Conservation (phyloP, 2,113 vertebrate genomes). For the Vidua chalybeata region DNA sequence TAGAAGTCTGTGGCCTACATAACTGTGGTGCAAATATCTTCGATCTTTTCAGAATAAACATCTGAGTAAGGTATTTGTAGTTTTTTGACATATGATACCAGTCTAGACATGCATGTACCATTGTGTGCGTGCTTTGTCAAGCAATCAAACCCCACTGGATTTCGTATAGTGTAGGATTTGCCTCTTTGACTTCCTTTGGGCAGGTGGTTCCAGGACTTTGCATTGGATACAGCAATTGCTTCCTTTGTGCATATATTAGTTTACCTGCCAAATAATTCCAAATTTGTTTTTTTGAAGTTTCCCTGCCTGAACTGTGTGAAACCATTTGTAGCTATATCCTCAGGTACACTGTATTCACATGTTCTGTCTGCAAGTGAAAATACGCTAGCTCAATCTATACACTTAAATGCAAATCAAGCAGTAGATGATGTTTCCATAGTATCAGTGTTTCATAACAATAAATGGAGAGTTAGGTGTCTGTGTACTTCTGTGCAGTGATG, state of each 20-base stretch:
- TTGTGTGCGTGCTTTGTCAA: background rate
- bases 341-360: background rate
- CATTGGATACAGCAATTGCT: background rate
- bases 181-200: background rate
- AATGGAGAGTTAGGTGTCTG: background rate
- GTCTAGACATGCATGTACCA: background rate
- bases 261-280: background rate
- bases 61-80: background rate
- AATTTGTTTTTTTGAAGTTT: background rate
- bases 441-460: background rate
- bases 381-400: background rate
- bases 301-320: background rate
- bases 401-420: background rate
- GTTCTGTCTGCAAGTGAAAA: background rate
- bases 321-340: background rate
- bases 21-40: background rate
- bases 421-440: background rate
- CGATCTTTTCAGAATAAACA: background rate
- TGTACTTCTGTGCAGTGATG: background rate
- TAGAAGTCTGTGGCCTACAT: background rate
- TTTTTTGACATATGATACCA: background rate
- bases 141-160: background rate
- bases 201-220: background rate
- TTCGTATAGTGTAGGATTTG: background rate
- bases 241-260: background rate